phyloP scores from a whole-genome alignment of 2,113 vertebrate genomes.

The Riparia riparia region DNA sequence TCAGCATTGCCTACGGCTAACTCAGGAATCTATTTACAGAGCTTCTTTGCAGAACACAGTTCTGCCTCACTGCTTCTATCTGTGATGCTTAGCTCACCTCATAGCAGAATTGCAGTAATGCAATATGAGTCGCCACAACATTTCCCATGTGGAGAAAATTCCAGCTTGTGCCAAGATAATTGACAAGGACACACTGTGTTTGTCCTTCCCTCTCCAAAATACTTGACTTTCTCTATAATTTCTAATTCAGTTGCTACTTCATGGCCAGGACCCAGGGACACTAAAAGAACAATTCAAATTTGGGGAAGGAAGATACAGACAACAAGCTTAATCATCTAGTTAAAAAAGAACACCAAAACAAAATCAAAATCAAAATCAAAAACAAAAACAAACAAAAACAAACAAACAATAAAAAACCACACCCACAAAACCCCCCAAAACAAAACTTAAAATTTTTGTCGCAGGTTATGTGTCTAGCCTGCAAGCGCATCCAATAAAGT shows the following conservation, averaged over 20 bases:
- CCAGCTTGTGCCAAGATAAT: neutral
- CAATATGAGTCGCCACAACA: rapidly evolving
- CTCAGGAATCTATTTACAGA: rapidly evolving
- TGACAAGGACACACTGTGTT: neutral
- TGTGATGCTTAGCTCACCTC: neutral
- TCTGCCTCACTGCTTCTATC: neutral
- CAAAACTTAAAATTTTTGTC: neutral
- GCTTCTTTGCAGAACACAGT: neutral
- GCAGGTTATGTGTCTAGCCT: neutral
- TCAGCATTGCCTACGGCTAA: neutral
- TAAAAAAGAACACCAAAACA: no score
- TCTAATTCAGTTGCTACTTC: neutral
- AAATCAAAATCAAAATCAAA: neutral
- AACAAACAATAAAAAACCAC: neutral
- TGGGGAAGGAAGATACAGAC: neutral
- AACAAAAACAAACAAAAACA: neutral
- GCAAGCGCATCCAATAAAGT: neutral
- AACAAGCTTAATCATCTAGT: neutral
- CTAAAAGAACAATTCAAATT: neutral
- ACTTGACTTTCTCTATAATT: neutral
- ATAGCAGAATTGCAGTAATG: neutral
- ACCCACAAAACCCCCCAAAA: neutral
- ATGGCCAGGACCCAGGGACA: neutral
- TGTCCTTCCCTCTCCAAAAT: neutral
- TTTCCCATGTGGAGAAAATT: neutral